Evolutionary conservation across 2,797 vertebrate species (phyloP), one percentile per base, ranked within the genome.

Genomic region (Myotis findleyi): DNA sequence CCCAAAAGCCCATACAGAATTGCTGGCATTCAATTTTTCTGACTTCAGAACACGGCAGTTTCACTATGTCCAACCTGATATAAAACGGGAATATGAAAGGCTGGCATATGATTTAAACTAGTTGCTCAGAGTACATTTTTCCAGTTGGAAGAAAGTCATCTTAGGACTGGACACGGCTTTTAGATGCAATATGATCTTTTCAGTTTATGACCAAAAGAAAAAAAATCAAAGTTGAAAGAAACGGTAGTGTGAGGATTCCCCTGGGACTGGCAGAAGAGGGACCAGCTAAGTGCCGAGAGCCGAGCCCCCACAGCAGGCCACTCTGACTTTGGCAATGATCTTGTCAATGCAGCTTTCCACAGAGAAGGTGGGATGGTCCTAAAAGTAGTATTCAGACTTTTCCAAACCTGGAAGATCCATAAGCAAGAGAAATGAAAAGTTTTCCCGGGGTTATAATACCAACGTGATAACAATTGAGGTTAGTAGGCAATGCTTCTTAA

Each of bases 111-210:
- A 93, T 75, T 91, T 79, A 81, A 92, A 92, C 51, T 71, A 85
- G 16, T 41, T 84, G 20, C 53, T 88, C 57, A 33, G 53, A 73
- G 41, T 53, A 30, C 13, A 30, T 94, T 91, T 96, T 95, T 75
- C 81, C 72, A 59, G 12, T 84, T 89, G 85, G 44, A 91, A 84
- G 87, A 87, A 96, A 97, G 89, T 89, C 51, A 92, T 87, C 47
- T 62, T 7, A 90, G 53, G 36, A 66, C 38, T 87, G 21, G 57
- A 68, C 51, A 87, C 0, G 44, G 47, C 12, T 84, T 93, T 79
- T 57, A 51, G 55, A 59, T 44, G 30, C 33, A 53, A 69, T 2
- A n/a, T 62, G 17, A 82, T 55, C 10, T 72, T 96, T 85, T 79
- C 49, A 36, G 33, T 89, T 82, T 69, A 88, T 83, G 64, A 83